phyloP scores from a whole-genome alignment of 2,113 vertebrate genomes.

The Amblyornis subalaris region DNA sequence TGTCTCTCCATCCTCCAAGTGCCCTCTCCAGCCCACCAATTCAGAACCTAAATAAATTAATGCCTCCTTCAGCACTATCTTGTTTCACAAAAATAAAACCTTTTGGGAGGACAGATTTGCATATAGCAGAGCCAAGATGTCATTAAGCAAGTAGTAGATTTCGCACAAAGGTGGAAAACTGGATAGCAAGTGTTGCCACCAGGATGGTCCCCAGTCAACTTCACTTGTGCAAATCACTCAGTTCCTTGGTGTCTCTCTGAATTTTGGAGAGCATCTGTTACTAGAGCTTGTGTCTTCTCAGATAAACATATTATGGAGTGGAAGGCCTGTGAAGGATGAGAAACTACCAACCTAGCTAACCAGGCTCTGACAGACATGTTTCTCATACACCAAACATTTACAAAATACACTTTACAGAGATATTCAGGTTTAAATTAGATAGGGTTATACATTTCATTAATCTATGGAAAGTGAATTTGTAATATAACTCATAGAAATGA shows the following conservation, averaged over 20 bases:
- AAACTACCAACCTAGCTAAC: neutral
- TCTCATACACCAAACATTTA: neutral
- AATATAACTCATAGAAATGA: neutral
- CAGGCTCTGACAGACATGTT: neutral
- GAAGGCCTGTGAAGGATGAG: neutral
- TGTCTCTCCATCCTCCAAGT: neutral
- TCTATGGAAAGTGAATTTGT: neutral
- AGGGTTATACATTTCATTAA: neutral
- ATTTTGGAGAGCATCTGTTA: neutral
- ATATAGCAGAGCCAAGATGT: neutral
- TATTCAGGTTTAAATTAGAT: neutral
- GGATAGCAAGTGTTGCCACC: neutral
- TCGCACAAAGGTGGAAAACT: neutral
- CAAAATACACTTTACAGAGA: neutral
- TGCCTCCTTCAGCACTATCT: neutral
- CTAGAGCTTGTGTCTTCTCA: neutral
- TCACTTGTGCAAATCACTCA: neutral
- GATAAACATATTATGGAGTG: accelerated
- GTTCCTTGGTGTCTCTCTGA: neutral
- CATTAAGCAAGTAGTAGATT: neutral
- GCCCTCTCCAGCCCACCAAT: neutral
- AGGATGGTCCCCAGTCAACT: neutral
- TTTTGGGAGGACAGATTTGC: neutral
- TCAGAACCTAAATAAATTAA: neutral
- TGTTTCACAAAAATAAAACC: neutral